Evolutionary conservation across 92 coral and sea anemone species (phyloP).

Genomic region (Epizoanthus fatuus): DNA sequence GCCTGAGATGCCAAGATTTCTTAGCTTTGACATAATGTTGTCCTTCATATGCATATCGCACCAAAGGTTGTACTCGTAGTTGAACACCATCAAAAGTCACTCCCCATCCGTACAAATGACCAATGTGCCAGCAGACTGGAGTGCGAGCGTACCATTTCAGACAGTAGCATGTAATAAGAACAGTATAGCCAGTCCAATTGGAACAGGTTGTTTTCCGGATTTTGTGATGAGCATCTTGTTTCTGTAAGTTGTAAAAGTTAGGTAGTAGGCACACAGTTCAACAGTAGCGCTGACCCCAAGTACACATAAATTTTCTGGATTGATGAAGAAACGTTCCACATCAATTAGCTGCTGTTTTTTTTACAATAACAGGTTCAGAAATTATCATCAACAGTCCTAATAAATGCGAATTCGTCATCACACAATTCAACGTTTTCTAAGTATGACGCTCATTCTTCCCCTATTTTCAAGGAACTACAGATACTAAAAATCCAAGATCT

Average conservation of each 20-base stretch:
- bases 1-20: slow-evolving; percentile 2
- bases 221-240: slow-evolving; percentile 43
- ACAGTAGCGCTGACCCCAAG: slow-evolving; percentile 46
- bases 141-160: slow-evolving; percentile 45
- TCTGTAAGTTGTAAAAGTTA: slow-evolving; percentile 47
- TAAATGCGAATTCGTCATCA: too few relatives aligned
- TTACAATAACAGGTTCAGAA: too few relatives aligned
- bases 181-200: slow-evolving; percentile 42
- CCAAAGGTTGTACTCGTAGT: slow-evolving; percentile 2
- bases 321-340: slow-evolving; percentile 2
- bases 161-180: slow-evolving; percentile 8
- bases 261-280: slow-evolving; percentile 47
- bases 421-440: too few relatives aligned
- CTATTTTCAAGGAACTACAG: too few relatives aligned
- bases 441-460: too few relatives aligned
- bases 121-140: slow-evolving; percentile 27
- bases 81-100: not conserved
- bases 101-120: not conserved
- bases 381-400: too few relatives aligned
- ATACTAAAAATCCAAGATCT: too few relatives aligned
- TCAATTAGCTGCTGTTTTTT: too few relatives aligned
- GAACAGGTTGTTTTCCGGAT: slow-evolving; percentile 26
- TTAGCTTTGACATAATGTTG: slow-evolving; percentile 28
- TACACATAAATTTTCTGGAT: slow-evolving; percentile 50
- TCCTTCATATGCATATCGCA: slow-evolving; percentile 56